Evolutionary conservation across 2,113 vertebrate species (phyloP).

Genomic region (Microtus ochrogaster): DNA sequence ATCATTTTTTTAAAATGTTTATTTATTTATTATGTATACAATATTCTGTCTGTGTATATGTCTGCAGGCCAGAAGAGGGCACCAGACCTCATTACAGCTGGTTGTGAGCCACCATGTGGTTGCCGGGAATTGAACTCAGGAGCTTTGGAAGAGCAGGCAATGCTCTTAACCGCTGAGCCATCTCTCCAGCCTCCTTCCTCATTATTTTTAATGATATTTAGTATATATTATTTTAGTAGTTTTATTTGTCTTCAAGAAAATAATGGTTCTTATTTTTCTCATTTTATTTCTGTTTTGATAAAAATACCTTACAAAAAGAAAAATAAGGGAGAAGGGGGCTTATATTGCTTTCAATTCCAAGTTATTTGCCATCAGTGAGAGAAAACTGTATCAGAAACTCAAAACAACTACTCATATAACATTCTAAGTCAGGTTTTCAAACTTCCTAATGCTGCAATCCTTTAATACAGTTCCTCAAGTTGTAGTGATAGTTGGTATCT

Average conservation of each 20-base stretch:
- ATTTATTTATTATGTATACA: too few relatives aligned
- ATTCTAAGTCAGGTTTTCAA: background rate
- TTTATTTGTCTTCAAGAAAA: background rate
- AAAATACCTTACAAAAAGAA: background rate
- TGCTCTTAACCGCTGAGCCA: too few relatives aligned
- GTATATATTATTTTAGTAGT: background rate
- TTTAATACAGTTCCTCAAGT: background rate
- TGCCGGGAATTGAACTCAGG: too few relatives aligned
- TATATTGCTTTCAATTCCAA: background rate
- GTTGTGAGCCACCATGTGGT: too few relatives aligned
- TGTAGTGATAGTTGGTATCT: background rate
- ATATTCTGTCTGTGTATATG: too few relatives aligned
- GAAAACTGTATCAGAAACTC: background rate
- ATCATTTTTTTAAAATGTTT: background rate
- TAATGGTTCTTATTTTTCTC: background rate
- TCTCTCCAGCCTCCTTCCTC: too few relatives aligned
- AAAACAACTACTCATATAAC: background rate
- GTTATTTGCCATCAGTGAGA: background rate
- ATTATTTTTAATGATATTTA: background rate
- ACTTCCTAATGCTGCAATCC: background rate
- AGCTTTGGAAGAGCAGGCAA: too few relatives aligned
- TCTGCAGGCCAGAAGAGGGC: too few relatives aligned
- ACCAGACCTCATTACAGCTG: too few relatives aligned
- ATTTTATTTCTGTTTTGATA: background rate
- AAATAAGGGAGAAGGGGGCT: rapidly evolving